Evolutionary conservation across 2,113 vertebrate species (phyloP).

Genomic region (Eonycteris spelaea): DNA sequence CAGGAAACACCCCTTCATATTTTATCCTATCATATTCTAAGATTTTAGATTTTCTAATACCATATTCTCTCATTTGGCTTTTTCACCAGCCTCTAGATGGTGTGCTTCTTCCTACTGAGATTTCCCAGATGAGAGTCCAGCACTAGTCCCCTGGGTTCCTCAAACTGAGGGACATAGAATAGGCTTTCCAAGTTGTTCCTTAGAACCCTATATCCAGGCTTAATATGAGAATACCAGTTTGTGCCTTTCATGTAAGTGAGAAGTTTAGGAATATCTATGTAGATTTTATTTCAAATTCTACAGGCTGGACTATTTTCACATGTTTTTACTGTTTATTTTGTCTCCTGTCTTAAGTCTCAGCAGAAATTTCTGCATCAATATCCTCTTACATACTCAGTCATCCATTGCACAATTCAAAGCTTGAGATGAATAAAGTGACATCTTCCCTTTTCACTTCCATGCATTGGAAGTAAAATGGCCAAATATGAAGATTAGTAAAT

Average conservation of each 20-base stretch:
- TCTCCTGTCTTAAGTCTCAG: not conserved
- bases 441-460: not conserved
- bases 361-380: not conserved
- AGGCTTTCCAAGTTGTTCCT: not conserved
- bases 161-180: not conserved
- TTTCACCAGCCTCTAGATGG: not conserved
- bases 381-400: not conserved
- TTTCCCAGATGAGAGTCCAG: not conserved
- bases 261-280: not conserved
- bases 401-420: not conserved
- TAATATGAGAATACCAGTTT: not conserved
- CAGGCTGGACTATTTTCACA: not conserved
- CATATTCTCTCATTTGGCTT: not conserved
- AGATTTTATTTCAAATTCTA: not conserved
- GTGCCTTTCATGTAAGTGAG: not conserved
- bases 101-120: not conserved
- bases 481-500: constrained; percentile 8
- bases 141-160: not conserved
- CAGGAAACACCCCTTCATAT: not conserved
- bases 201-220: not conserved
- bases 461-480: not conserved
- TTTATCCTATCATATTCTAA: not conserved
- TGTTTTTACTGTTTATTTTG: not conserved
- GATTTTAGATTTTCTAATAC: not conserved
- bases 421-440: not conserved